Evolutionary conservation across 2,797 vertebrate genomes (phyloP).

Genomic region (Gymnopithys bicolor): DNA sequence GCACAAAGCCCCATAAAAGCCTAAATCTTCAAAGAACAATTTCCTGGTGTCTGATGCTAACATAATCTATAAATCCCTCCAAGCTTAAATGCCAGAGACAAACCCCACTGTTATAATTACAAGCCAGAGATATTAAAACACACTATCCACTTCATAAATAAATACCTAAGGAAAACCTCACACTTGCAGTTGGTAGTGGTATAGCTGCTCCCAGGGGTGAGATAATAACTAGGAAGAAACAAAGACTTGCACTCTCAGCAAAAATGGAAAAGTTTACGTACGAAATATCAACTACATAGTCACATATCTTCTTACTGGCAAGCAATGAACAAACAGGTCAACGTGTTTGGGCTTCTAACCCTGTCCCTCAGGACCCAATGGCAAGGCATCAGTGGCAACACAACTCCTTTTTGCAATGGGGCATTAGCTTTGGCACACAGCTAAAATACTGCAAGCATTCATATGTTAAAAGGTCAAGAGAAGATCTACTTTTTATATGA

Average conservation of each 20-base stretch:
- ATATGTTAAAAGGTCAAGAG: slow-evolving; percentile 45
- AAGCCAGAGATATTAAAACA: neutral
- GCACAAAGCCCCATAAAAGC: neutral
- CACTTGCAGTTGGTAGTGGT: neutral
- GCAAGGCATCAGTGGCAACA: neutral
- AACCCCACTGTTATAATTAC: slow-evolving; percentile 6
- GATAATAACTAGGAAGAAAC: slow-evolving; percentile 4
- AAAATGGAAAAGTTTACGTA: neutral
- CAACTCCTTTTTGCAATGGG: neutral
- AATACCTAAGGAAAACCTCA: slow-evolving; percentile 8
- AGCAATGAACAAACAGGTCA: slow-evolving; percentile 35
- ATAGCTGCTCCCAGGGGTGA: slow-evolving; percentile 17
- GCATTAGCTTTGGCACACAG: neutral
- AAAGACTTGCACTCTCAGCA: slow-evolving; percentile 17
- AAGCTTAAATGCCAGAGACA: slow-evolving; percentile 6
- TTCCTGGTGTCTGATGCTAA: neutral
- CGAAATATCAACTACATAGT: neutral
- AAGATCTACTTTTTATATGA: neutral
- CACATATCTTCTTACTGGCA: slow-evolving; percentile 28
- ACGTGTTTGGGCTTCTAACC: neutral
- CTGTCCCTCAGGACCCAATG: neutral
- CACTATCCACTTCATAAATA: slow-evolving; percentile 20
- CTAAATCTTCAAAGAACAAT: neutral
- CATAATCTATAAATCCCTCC: neutral
- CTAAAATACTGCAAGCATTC: slow-evolving; percentile 27